These are phyloP conservation scores for Ptychochromis oligacanthus DNA, from an alignment of 2,113 vertebrate genomes.

Conservation along the genomic window DNA sequence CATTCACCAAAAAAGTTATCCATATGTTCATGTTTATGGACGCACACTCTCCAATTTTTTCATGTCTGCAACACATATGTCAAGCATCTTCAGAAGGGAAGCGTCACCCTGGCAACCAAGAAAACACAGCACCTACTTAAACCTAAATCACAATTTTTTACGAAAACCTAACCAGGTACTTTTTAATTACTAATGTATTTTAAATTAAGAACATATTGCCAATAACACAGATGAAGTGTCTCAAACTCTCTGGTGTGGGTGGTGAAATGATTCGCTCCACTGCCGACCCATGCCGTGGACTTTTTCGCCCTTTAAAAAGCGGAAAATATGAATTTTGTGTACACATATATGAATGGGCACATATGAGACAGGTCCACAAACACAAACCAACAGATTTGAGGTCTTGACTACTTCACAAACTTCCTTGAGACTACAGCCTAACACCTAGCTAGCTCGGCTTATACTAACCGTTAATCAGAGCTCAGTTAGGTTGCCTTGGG, in stretches of 20 bases:
- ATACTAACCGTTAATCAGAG: neutral
- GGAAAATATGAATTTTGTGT: neutral
- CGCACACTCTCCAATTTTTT: neutral
- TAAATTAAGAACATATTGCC: too few relatives aligned
- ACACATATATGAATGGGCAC: neutral
- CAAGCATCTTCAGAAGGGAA: neutral
- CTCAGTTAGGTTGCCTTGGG: too few relatives aligned
- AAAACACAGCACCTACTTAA: neutral
- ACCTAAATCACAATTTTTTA: neutral
- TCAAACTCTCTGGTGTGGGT: too few relatives aligned
- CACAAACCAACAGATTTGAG: neutral
- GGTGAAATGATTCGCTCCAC: neutral
- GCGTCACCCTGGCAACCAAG: neutral
- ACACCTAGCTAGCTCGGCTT: neutral
- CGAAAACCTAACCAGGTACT: too few relatives aligned
- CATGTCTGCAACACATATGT: neutral
- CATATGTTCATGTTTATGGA: neutral
- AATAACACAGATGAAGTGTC: neutral
- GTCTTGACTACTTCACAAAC: neutral
- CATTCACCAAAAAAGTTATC: neutral
- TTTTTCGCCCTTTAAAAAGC: neutral
- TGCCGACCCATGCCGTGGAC: neutral
- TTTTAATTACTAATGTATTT: too few relatives aligned
- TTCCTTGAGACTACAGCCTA: neutral
- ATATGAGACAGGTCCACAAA: neutral